These are phyloP conservation scores for Anguilla anguilla DNA, from an alignment of 2,797 vertebrate genomes.

Conservation along the genomic window DNA sequence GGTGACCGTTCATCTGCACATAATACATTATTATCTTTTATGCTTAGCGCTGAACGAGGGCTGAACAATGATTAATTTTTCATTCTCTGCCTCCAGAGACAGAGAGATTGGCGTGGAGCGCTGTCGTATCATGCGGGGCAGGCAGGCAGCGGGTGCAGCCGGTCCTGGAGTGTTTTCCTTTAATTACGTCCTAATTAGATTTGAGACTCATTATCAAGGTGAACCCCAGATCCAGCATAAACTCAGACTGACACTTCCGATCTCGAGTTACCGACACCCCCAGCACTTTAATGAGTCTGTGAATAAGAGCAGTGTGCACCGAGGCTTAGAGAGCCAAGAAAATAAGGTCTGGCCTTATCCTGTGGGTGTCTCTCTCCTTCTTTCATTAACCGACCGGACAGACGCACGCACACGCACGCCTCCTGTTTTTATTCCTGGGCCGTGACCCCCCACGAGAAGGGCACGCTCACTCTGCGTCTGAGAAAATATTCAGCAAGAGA, in stretches of 20 bases:
- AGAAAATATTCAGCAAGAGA: background rate
- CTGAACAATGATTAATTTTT: background rate
- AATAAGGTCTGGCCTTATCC: background rate
- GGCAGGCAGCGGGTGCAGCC: background rate
- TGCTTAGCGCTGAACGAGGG: background rate
- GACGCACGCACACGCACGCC: background rate
- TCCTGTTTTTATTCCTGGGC: slow-evolving; percentile 2
- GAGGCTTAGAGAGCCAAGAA: background rate
- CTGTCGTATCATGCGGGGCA: background rate
- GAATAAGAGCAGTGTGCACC: background rate
- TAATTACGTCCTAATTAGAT: slow-evolving; percentile 15
- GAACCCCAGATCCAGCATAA: background rate
- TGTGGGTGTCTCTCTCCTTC: background rate
- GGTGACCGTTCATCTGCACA: background rate
- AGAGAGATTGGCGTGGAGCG: background rate
- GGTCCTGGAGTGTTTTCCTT: background rate
- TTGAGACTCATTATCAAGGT: background rate
- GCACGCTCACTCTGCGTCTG: background rate
- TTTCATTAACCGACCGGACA: background rate
- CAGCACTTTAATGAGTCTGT: background rate
- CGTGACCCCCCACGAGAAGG: background rate
- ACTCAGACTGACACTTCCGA: background rate
- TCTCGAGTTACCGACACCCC: background rate
- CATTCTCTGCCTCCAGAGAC: background rate
- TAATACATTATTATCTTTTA: background rate